Percentiles rank a stretch among this genome's conserved stretches.
Evolutionary conservation across 2,888 invertebrate genomes (phyloP).

Genomic region (Tenodera sinensis): DNA sequence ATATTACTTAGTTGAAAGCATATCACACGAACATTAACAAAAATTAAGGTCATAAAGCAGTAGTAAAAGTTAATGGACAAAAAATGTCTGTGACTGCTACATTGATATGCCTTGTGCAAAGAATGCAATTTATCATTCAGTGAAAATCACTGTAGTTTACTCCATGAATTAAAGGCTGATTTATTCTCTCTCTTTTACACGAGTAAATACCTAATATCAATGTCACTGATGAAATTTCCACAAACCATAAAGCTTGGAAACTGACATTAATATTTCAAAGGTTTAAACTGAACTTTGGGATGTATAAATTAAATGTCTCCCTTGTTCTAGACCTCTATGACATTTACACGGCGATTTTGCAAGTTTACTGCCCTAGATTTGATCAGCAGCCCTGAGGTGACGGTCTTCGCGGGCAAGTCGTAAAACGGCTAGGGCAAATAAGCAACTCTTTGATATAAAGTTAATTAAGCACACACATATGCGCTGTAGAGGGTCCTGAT

Average conservation of each 20-base stretch:
- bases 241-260: neutral
- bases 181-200: no score
- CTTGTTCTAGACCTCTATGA: neutral
- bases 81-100: no score
- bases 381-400: neutral
- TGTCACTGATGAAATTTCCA: no score
- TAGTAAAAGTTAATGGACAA: no score
- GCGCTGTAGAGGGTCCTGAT: neutral
- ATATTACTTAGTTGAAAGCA: no score
- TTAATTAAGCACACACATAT: neutral
- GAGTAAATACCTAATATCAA: no score
- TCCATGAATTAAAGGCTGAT: no score
- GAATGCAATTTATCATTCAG: no score
- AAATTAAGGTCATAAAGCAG: no score
- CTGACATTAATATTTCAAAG: neutral
- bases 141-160: no score
- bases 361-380: neutral
- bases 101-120: no score
- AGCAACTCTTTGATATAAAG: neutral
- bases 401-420: neutral
- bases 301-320: neutral
- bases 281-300: neutral
- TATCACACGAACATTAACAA: no score
- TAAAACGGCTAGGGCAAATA: neutral
- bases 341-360: neutral